Evolutionary conservation across 1,140 invertebrate species (phyloP), one percentile per base, ranked within the genome.

Genomic region (Theocolax elegans): DNA sequence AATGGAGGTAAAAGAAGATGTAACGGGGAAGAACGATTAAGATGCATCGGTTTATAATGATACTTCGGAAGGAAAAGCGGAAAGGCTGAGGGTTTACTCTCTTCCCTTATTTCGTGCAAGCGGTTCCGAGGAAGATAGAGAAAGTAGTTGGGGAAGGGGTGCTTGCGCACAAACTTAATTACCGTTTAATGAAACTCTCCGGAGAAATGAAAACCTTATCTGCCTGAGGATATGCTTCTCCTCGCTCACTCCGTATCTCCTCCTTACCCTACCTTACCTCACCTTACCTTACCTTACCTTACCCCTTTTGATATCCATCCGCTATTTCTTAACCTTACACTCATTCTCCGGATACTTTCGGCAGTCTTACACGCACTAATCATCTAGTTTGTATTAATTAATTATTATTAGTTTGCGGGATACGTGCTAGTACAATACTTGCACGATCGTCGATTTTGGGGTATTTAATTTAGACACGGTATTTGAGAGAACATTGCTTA

Each of bases 41-140:
- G 79, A 83, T 79, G 74, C 80, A 81, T 81, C 77, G 81, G 74
- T 78, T 81, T 80, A 78, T 83, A 83, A 82, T 79, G 79, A 79
- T 80, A 80, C 74, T 60, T 73, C 74, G 10, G 29, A n/a, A 35
- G 59, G 10, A 35, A 15, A 13, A 46, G 3, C n/a, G 9, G 44
- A 15, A 48, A 19, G 44, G 17, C 19, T 4, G 10, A 35, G 31
- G 31, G 31, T 44, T 44, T 44, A 10, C 42, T 44, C n/a, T 44
- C n/a, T 44, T 3, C 42, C 42, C 42, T 44, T 44, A 35, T 35
- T 6, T 10, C 31, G 4, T 35, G 4, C 31, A 35, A n/a, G n/a
- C n/a, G n/a, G n/a, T n/a, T n/a, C n/a, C n/a, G n/a, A n/a, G n/a
- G n/a, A n/a, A n/a, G n/a, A n/a, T n/a, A n/a, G n/a, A n/a, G n/a